A percentile compares a stretch with the other conserved stretches of the same genome.
These are phyloP conservation scores for Deroplatys truncata DNA, from an alignment of 2,888 invertebrate genomes.

Conservation along the genomic window DNA sequence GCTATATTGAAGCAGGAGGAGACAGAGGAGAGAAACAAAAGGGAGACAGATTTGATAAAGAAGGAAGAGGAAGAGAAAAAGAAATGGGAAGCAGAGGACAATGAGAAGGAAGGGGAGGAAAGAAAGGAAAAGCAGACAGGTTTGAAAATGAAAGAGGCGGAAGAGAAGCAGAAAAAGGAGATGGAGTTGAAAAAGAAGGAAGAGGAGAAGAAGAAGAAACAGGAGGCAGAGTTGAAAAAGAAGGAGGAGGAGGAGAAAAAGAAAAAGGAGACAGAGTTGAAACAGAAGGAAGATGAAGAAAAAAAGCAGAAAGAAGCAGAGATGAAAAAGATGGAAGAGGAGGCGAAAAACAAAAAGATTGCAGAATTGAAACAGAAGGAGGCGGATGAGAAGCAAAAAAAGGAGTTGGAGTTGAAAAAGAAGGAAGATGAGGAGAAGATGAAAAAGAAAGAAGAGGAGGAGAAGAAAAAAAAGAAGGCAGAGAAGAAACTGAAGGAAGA, in stretches of 20 bases:
- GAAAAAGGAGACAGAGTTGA: background rate
- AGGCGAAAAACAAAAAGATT: conserved; percentile 6
- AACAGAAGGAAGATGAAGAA: background rate
- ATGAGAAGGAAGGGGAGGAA: background rate
- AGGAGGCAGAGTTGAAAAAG: no score
- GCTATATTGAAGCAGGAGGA: background rate
- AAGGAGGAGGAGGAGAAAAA: background rate
- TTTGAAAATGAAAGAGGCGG: background rate
- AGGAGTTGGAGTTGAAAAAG: conserved; percentile 26
- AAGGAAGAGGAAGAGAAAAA: background rate
- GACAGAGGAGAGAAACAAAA: background rate
- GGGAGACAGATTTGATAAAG: background rate
- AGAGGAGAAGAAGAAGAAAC: background rate
- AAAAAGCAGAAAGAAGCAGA: background rate
- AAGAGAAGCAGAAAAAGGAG: background rate
- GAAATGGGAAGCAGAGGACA: background rate
- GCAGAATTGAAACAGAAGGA: background rate
- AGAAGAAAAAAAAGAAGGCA: conserved; percentile 11
- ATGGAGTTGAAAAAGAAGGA: background rate
- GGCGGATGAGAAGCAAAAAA: conserved; percentile 20
- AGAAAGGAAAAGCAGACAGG: background rate
- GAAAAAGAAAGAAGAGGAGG: background rate
- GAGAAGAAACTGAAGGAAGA: conserved; percentile 7
- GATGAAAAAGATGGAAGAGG: background rate
- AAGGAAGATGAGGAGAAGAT: conserved; percentile 26